Percentiles rank a stretch among this genome's conserved stretches.
Evolutionary conservation across 2,888 invertebrate genomes (phyloP).

Genomic region (Hartigia nigra): DNA sequence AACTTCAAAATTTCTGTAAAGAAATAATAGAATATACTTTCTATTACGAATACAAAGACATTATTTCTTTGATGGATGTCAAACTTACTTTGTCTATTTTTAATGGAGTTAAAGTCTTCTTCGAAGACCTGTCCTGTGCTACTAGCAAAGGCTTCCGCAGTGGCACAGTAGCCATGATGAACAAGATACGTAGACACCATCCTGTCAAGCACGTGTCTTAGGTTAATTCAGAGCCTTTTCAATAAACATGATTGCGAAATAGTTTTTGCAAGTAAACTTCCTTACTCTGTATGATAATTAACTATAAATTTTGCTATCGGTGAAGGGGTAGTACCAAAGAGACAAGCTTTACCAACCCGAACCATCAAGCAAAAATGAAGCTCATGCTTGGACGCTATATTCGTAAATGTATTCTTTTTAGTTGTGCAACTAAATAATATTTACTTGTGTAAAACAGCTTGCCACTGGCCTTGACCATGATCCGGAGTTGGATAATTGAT

Average conservation of each 20-base stretch:
- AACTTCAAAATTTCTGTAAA: constrained; percentile 89
- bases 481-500: constrained; percentile 88
- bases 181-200: constrained; percentile 97
- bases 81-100: constrained; percentile 92
- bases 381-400: background rate
- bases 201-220: constrained; percentile 69
- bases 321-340: background rate
- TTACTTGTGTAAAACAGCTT: constrained; percentile 91
- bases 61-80: constrained; percentile 1
- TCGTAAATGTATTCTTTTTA: background rate
- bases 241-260: background rate
- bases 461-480: constrained; percentile 88
- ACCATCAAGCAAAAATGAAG: background rate
- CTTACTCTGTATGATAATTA: background rate
- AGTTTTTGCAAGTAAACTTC: background rate
- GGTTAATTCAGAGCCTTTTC: background rate
- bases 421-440: constrained; percentile 30
- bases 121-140: constrained; percentile 90
- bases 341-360: background rate
- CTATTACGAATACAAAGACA: background rate
- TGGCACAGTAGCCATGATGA: constrained; percentile 97
- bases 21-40: constrained; percentile 12
- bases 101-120: constrained; percentile 93
- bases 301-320: background rate
- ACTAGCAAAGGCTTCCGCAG: constrained; percentile 94